Base-by-base conservation (phyloP, 2,888 invertebrate species). In the Zygogramma bicolorata region DNA sequence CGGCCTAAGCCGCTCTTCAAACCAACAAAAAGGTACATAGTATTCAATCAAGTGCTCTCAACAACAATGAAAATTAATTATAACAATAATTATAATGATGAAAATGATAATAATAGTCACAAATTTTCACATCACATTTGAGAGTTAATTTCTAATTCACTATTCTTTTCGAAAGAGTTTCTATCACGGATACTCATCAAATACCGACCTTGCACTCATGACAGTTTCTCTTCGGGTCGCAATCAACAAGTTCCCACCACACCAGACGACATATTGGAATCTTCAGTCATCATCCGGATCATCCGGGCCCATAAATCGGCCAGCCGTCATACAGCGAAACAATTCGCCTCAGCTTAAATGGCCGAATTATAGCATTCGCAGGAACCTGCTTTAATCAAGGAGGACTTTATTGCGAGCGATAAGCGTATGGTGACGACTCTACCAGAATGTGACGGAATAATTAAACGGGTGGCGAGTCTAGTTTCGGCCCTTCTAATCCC, bases 261-360 rank as follows among this genome's bases (percentile, higher is more conserved):
- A 72, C 68, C 74, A 75, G 6, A 27, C 67, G 68, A 57, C 76
- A 71, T 71, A 68, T 74, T 46, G 72, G 73, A 73, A 53, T 65
- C 77, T 75, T 74, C 74, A 73, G 6, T 42, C 34, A 15, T 62
- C 42, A 62, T 78, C 58, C 13, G 58, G 22, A 58, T 58, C 69
- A 80, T 82, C 79, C 77, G 18, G 74, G 63, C 65, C 40, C 77
- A 81, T 81, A 77, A 79, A 79, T 80, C 78, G 77, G 69, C 76
- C 61, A 74, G 73, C 74, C 75, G 79, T 78, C 78, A 74, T 75
- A 73, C 69, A 69, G 70, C 65, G 65, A 75, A 79, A 78, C 77
- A 81, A 81, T 81, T 81, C 78, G 79, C 78, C 76, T 65, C 34
- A 25, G 57, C 65, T 46, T 42, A 42, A 59, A 67, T 59, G 29